phyloP scores from a whole-genome alignment of 1,140 invertebrate genomes.

The Hycleus phaleratus region DNA sequence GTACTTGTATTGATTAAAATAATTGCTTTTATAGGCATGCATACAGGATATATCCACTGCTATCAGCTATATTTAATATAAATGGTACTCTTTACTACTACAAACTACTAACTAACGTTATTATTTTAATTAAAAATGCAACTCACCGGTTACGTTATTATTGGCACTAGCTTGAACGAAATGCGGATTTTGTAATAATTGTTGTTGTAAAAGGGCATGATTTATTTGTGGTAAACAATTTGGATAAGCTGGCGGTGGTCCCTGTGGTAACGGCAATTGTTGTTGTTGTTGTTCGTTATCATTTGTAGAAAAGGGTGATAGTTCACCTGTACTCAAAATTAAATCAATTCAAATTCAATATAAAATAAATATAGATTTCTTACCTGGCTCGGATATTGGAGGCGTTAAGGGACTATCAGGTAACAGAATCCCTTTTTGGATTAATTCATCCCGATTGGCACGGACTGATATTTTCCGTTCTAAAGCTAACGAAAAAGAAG shows the following conservation, averaged over 20 bases:
- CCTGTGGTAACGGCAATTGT: constrained; percentile 25
- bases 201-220: constrained; percentile 47
- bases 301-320: constrained; percentile 24
- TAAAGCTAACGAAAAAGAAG: constrained; percentile 65
- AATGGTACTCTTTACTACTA: neutral
- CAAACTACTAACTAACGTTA: too few relatives aligned
- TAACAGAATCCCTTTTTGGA: constrained; percentile 90
- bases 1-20: too few relatives aligned
- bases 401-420: constrained; percentile 74
- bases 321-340: constrained; percentile 29
- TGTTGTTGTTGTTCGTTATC: neutral
- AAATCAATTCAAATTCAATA: neutral
- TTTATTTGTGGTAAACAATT: constrained; percentile 44
- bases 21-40: too few relatives aligned
- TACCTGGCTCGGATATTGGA: constrained; percentile 71
- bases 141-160: constrained; percentile 31
- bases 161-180: constrained; percentile 38
- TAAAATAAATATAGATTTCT: constrained; percentile 30
- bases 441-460: constrained; percentile 91
- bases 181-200: constrained; percentile 48
- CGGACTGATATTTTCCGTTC: constrained; percentile 97
- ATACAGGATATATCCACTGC: too few relatives aligned
- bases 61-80: neutral
- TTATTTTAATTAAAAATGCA: too few relatives aligned
- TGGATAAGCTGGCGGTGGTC: constrained; percentile 45